phyloP scores from a whole-genome alignment of 2,797 vertebrate species.

The Enoplosus armatus region DNA sequence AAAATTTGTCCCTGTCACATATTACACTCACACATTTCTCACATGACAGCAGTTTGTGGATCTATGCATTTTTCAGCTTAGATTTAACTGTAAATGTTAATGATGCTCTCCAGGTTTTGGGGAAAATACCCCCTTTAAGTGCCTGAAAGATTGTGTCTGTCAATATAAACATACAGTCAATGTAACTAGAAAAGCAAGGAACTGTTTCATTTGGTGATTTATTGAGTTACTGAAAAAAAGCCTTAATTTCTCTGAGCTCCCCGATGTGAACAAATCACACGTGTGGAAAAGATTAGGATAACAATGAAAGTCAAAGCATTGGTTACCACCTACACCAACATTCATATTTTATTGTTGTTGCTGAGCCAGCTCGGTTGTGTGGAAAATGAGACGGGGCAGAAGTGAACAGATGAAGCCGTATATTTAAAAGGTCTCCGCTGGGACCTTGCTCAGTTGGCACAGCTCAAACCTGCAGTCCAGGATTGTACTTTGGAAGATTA shows the following conservation, averaged over 20 bases:
- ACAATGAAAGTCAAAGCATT: not conserved
- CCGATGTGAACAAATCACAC: not conserved
- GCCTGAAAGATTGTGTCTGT: not conserved
- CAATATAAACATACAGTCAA: not conserved
- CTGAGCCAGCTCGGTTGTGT: not conserved
- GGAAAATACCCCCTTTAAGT: not conserved
- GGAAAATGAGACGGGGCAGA: not conserved
- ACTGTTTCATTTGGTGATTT: not conserved
- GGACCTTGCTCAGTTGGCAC: conserved; percentile 10
- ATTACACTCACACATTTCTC: too few species aligned
- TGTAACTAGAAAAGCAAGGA: not conserved
- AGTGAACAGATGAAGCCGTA: not conserved
- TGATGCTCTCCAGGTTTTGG: not conserved
- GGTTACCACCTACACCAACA: not conserved
- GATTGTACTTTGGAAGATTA: not conserved
- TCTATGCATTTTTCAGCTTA: not conserved
- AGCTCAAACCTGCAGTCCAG: not conserved
- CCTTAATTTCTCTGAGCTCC: not conserved
- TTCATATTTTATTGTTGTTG: not conserved
- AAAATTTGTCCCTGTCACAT: not conserved
- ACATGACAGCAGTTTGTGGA: not conserved
- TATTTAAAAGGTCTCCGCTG: not conserved
- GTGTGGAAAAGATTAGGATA: not conserved
- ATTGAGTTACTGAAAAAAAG: not conserved
- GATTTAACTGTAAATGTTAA: not conserved